Percentiles rank a stretch among this genome's conserved stretches.
phyloP scores from a whole-genome alignment of 1,140 invertebrate genomes.

The Zaprionus vittiger region DNA sequence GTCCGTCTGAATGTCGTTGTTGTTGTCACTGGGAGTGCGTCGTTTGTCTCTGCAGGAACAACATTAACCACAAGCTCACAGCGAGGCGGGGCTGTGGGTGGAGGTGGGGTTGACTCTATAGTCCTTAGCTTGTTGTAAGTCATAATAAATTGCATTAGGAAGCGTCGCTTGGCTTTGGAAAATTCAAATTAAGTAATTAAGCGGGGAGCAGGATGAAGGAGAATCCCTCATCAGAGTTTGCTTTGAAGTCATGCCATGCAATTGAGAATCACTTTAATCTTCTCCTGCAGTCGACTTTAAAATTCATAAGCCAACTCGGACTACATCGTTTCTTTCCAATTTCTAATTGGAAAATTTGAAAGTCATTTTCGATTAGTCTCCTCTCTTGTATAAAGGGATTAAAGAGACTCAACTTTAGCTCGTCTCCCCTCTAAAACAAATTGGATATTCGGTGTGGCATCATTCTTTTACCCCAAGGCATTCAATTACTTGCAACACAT shows the following conservation, averaged over 20 bases:
- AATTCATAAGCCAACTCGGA: background rate
- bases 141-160: constrained; percentile 78
- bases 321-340: background rate
- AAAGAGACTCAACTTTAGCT: background rate
- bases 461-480: constrained; percentile 7
- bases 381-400: background rate
- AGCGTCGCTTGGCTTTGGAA: constrained; percentile 37
- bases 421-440: background rate
- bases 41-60: constrained; percentile 54
- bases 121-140: constrained; percentile 48
- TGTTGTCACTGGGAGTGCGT: constrained; percentile 28
- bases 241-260: background rate
- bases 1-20: constrained; percentile 56
- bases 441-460: background rate
- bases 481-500: constrained; percentile 59
- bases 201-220: constrained; percentile 9
- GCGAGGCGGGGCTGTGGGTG: constrained; percentile 23
- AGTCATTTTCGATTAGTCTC: background rate
- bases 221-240: background rate
- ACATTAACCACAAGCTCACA: constrained; percentile 60
- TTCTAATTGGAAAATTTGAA: background rate
- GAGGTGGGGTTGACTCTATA: background rate
- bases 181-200: constrained; percentile 84
- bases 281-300: background rate
- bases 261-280: background rate